Evolutionary conservation across 2,797 vertebrate species (phyloP), one percentile per base, ranked within the genome.

Genomic region (Phalloptychus januarius): DNA sequence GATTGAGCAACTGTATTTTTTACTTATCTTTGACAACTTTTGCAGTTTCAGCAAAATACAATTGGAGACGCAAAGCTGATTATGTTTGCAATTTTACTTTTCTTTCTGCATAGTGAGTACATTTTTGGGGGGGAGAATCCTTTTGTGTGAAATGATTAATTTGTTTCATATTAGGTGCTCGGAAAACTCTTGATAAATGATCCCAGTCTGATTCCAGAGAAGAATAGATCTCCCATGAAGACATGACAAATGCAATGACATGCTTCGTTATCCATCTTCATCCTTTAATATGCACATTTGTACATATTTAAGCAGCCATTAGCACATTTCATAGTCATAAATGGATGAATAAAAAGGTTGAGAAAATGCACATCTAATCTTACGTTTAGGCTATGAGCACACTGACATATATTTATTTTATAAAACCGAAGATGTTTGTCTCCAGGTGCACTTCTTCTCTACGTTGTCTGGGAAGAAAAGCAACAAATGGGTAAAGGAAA

Each of bases 191-290:
- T 88, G 83, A 92, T 87, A 84, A 89, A 85, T 61, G 74, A 83
- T 82, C 33, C 52, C 74, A 69, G 75, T 91, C 74, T 40, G 52
- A 84, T 87, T 77, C 72, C 73, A 89, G 83, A 87, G 81, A 71
- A 85, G 71, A 85, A 86, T 75, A 84, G 90, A 90, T 90, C 88
- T 88, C 92, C 91, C 80, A 77, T 73, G 86, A 89, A 86, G 90
- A 92, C 88, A 85, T 93, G 91, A 92, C 92, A 93, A 93, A 93
- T 91, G 89, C 80, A 90, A 90, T 94, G 91, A 91, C 89, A 91
- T 88, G 92, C 90, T 90, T 90, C 92, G 90, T 91, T 87, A 84
- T 69, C 71, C 84, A 72, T 13, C 67, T 75, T 85, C 65, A 85
- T 87, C 79, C 80, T 67, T 80, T 71, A 70, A 6, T 48, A 72